These are phyloP conservation scores for Sepioteuthis lessoniana DNA, from an alignment of 2,888 invertebrate species.

Conservation along the genomic window DNA sequence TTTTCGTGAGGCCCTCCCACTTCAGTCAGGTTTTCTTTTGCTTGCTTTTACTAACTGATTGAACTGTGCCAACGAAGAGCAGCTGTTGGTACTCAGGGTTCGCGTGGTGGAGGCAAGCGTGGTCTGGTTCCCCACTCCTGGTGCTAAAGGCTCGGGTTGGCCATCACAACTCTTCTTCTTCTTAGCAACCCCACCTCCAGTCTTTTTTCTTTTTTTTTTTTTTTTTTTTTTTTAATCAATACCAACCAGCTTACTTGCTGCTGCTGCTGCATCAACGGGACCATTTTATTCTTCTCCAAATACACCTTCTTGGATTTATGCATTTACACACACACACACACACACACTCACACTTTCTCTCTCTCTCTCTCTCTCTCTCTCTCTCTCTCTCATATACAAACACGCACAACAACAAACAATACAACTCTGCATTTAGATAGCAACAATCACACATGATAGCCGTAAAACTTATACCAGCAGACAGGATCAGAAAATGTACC, in stretches of 20 bases:
- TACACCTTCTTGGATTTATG: neutral
- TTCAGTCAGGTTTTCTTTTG: neutral
- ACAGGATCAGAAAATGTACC: neutral
- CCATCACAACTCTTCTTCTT: neutral
- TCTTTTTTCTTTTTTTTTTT: neutral
- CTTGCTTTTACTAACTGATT: neutral
- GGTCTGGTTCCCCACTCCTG: neutral
- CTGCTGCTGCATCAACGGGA: neutral
- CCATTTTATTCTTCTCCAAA: neutral
- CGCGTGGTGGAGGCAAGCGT: neutral
- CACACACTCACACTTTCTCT: neutral
- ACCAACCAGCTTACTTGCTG: neutral
- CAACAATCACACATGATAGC: neutral
- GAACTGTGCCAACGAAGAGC: conserved; percentile 39
- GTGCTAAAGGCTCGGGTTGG: neutral
- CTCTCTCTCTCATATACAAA: neutral
- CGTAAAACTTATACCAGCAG: neutral
- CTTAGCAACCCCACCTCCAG: neutral
- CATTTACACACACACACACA: neutral
- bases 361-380: too few relatives aligned
- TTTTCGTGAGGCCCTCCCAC: neutral
- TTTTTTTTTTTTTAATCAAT: neutral
- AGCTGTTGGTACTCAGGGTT: conserved; percentile 45
- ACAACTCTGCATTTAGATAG: neutral
- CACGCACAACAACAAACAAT: neutral